Conservation (phyloP, 2,888 invertebrate genomes). For the Dicyrtoma fusca region DNA sequence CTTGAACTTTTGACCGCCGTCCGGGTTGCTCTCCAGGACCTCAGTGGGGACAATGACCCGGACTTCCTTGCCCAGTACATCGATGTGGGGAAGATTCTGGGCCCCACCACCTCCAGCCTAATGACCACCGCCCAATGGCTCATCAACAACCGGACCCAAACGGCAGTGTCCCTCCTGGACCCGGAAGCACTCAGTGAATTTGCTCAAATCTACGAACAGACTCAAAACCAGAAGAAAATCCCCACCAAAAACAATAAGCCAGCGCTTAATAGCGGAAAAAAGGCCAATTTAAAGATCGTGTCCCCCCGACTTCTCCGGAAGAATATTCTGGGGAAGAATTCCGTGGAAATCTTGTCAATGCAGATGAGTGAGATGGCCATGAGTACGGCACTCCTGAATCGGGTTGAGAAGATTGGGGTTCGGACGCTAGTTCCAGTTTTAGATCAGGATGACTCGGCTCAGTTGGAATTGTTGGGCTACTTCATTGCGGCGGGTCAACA, state of each 20-base stretch:
- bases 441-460: conserved; percentile 39
- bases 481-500: conserved; percentile 39
- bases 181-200: conserved; percentile 36
- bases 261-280: not conserved
- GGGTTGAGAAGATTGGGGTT: conserved; percentile 50
- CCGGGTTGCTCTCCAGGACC: conserved; percentile 36
- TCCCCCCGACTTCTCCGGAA: conserved; percentile 37
- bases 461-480: conserved; percentile 38
- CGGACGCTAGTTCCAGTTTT: conserved; percentile 46
- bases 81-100: conserved; percentile 37
- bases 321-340: not conserved
- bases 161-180: conserved; percentile 41
- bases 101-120: not conserved
- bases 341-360: conserved; percentile 32
- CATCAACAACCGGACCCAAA: conserved; percentile 31
- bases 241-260: not conserved
- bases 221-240: no score
- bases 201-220: conserved; percentile 34
- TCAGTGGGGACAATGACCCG: conserved; percentile 3
- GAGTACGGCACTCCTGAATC: conserved; percentile 43
- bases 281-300: conserved; percentile 35
- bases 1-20: conserved; percentile 41
- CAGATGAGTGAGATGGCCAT: conserved; percentile 50
- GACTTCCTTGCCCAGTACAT: conserved; percentile 40
- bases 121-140: conserved; percentile 40